phyloP scores from a whole-genome alignment of 2,888 invertebrate genomes.

The Apodemia hepburni region DNA sequence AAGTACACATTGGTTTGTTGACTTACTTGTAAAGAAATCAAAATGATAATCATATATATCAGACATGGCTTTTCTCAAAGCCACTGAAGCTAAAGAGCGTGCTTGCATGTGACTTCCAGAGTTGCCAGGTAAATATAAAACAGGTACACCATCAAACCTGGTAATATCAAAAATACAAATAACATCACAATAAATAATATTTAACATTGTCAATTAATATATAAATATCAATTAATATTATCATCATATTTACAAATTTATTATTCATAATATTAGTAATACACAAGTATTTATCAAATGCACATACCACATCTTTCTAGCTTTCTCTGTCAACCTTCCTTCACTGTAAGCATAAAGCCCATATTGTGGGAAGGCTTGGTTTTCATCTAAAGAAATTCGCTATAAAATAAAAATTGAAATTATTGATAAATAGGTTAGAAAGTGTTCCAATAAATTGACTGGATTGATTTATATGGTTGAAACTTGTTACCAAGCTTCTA shows the following conservation, averaged over 20 bases:
- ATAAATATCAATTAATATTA: too few relatives aligned
- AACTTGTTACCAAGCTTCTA: too few relatives aligned
- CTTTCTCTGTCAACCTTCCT: slow-evolving; percentile 85
- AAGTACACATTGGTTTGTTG: not conserved
- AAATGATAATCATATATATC: slow-evolving; percentile 87
- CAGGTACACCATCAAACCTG: slow-evolving; percentile 92
- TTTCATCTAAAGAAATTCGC: slow-evolving; percentile 84
- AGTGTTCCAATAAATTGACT: too few relatives aligned
- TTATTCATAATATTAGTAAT: not conserved
- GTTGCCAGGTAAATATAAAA: slow-evolving; percentile 97
- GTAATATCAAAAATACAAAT: slow-evolving; percentile 13
- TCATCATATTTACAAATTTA: too few relatives aligned
- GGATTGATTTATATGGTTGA: too few relatives aligned
- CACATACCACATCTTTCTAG: slow-evolving; percentile 82
- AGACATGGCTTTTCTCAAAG: slow-evolving; percentile 89
- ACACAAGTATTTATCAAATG: not conserved
- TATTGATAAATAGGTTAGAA: too few relatives aligned
- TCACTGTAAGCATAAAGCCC: slow-evolving; percentile 95
- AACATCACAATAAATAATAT: not conserved
- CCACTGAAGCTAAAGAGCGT: slow-evolving; percentile 95
- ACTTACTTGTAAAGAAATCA: slow-evolving; percentile 90
- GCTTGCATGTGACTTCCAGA: slow-evolving; percentile 96
- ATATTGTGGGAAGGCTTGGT: slow-evolving; percentile 87
- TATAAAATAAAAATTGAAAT: slow-evolving; percentile 47
- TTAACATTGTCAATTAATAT: too few relatives aligned